Conservation (phyloP, 2,888 invertebrate species). For the Beris morrisii region DNA sequence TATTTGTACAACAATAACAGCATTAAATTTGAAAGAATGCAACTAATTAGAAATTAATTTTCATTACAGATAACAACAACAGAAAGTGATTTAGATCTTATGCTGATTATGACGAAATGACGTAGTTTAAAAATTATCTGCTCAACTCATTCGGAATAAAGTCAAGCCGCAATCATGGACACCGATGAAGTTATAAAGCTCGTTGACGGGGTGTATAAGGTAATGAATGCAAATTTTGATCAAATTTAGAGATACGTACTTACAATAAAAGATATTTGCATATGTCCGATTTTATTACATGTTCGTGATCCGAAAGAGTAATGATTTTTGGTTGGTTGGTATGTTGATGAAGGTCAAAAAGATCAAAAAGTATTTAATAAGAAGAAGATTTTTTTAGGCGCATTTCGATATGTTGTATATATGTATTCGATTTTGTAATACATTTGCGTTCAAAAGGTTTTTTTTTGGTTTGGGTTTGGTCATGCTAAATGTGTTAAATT, state of each 20-base stretch:
- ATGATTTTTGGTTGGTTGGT: background rate
- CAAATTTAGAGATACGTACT: constrained; percentile 1
- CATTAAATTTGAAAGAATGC: no score
- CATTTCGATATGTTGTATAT: no score
- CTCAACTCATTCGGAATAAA: constrained; percentile 14
- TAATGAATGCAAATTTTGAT: constrained; percentile 50
- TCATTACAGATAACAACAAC: no score
- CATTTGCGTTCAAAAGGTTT: no score
- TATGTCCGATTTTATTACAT: constrained; percentile 1
- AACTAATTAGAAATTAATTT: no score
- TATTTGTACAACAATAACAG: no score
- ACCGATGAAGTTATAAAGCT: constrained; percentile 88
- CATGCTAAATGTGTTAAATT: no score
- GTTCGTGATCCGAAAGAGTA: constrained; percentile 17
- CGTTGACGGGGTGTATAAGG: constrained; percentile 90
- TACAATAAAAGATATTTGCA: constrained; percentile 2
- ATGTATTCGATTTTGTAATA: no score
- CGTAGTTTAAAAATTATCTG: constrained; percentile 2
- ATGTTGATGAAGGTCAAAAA: constrained; percentile 22
- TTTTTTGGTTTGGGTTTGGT: no score
- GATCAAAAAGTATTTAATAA: constrained; percentile 1
- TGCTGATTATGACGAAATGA: constrained; percentile 22
- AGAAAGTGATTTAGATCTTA: no score
- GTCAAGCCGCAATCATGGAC: constrained; percentile 56
- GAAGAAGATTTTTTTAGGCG: no score